Base-by-base conservation (phyloP, 2,113 vertebrate species). In the Bubalus kerabau region DNA sequence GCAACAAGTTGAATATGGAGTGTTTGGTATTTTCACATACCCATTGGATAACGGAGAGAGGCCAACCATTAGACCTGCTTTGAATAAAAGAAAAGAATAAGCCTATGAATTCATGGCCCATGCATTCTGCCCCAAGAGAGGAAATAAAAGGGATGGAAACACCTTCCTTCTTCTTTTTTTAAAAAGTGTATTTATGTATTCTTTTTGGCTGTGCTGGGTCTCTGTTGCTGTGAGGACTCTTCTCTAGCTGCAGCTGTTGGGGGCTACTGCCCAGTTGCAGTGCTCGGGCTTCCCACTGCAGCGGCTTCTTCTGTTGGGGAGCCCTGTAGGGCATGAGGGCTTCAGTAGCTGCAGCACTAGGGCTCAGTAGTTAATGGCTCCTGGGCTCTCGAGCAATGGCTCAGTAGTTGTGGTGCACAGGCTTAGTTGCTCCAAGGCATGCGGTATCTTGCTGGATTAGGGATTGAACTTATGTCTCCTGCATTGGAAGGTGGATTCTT, bases 191-290 rank as follows among this genome's bases (percentile, higher is more conserved):
- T 71, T 13, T 40, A 71, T 71, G 40, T 23, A 40, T 23, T 12
- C 12, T 23, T 40, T 71, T 40, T 36, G 67, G 19, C 67, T 23
- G 19, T 71, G n/a, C 19, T 40, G 19, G 19, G 19, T 71, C 19
- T 40, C 12, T 0, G 5, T 71, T 71, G 67, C 67, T 71, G 67
- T 5, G n/a, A 40, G 67, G 67, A 19, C 67, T 23, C 12, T 23
- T 23, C 67, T 40, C n/a, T 12, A 12, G 10, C 12, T 40, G 67
- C 67, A 23, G 67, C 67, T 40, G 1, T 23, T 0, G 1, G 67
- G n/a, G n/a, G 10, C 67, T 40, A 6, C n/a, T 23, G 10, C 6
- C 19, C 1, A 12, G 67, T 2, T 40, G n/a, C 0, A 1, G 9
- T 23, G n/a, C 67, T 21, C 40, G 67, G 64, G 19, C 19, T 23